phyloP scores from a whole-genome alignment of 2,113 vertebrate genomes.

The Atherinomorus stipes region DNA sequence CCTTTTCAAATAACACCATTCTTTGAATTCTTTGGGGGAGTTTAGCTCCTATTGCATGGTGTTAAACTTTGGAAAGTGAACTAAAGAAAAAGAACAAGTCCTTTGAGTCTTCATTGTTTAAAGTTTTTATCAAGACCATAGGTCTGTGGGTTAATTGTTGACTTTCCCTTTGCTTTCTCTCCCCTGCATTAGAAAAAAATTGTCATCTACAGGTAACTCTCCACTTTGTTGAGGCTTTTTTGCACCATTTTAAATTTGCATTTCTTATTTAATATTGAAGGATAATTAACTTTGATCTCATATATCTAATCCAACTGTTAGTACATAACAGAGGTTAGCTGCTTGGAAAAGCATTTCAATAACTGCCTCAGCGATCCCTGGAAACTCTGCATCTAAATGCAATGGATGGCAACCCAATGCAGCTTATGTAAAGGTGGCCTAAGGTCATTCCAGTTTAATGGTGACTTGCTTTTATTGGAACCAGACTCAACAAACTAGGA shows the following conservation, averaged over 20 bases:
- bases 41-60: neutral
- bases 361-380: constrained; percentile 2
- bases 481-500: constrained; percentile 14
- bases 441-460: constrained; percentile 10
- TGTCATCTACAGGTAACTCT: neutral
- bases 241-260: neutral
- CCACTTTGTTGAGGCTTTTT: neutral
- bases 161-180: neutral
- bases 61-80: neutral
- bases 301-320: neutral
- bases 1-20: neutral
- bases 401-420: constrained; percentile 6
- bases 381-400: constrained; percentile 9
- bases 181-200: neutral
- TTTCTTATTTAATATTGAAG: neutral
- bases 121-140: neutral
- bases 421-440: constrained; percentile 12
- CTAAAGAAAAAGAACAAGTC: neutral
- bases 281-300: constrained; percentile 8
- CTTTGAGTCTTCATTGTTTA: neutral
- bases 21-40: neutral
- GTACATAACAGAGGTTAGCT: constrained; percentile 3
- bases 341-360: neutral
- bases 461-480: neutral
- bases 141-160: neutral